Evolutionary conservation across 2,113 vertebrate genomes (phyloP), one percentile per base, ranked within the genome.

Genomic region (Petrocephalus zakoni): DNA sequence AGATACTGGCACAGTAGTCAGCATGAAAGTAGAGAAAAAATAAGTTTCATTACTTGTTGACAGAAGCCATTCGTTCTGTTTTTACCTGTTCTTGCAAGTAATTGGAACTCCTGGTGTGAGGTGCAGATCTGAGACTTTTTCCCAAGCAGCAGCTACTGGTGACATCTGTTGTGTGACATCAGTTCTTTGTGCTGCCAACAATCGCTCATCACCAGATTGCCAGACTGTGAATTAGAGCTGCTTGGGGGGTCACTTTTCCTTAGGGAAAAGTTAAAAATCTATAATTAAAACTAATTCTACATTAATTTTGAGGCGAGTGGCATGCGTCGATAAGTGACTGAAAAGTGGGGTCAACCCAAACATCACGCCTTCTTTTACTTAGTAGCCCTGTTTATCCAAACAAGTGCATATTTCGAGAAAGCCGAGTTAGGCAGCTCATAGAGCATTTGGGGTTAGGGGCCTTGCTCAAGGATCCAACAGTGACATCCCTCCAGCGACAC

Each of bases 111-210:
- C 49, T 25, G 46, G 7, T 85, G 82, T 78, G 82, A 25, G n/a
- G n/a, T 52, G 21, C 22, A 51, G 9, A 51, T 85, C 46, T 85
- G 46, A 83, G 34, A 49, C 22, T 85, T 49, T 85, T 52, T 51
- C 46, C 37, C 21, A 52, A 2, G 1, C 51, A 25, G 22, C 22
- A 49, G 46, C n/a, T 85, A 52, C 47, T 52, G n/a, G 49, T 85
- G 72, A 34, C 72, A 78, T 78, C 72, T 78, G 72, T 78, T 78
- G 72, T 75, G 72, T 78, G 72, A 85, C 46, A 85, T 49, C 46
- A 85, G 21, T 25, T 85, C 46, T 25, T 25, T 22, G 19, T 51
- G 22, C 82, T 85, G 46, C 49, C 46, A 51, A 49, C 82, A 51
- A 47, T 52, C 46, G 51, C 22, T 84, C 42, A 29, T 25, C 42